phyloP scores from a whole-genome alignment of 2,113 vertebrate genomes.

The Cettia cetti region DNA sequence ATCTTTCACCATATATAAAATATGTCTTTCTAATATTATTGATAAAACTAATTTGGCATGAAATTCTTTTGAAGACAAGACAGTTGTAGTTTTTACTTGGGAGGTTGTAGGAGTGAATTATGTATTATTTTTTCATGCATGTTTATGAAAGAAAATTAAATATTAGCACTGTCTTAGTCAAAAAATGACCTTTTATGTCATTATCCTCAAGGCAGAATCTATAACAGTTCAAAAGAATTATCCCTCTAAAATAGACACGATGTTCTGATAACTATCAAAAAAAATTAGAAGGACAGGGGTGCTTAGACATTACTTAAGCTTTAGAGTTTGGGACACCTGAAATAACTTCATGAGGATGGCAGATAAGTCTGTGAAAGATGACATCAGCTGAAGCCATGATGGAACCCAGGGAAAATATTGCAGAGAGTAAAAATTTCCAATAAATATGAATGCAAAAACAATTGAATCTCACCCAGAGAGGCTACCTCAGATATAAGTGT shows the following conservation, averaged over 20 bases:
- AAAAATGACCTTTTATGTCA: background rate
- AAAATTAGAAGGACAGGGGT: fast-evolving
- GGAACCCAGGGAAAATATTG: background rate
- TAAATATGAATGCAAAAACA: background rate
- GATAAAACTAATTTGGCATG: background rate
- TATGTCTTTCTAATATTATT: background rate
- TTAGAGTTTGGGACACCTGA: background rate
- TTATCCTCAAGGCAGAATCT: background rate
- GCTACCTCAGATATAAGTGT: background rate
- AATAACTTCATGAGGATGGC: background rate
- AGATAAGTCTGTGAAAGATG: background rate
- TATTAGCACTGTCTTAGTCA: background rate
- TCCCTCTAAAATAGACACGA: background rate
- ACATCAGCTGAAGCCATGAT: background rate
- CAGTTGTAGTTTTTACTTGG: background rate
- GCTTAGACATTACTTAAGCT: background rate
- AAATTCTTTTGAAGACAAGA: background rate
- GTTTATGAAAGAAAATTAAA: background rate
- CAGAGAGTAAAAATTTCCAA: background rate
- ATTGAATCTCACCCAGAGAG: background rate
- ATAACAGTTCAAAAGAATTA: background rate
- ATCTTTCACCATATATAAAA: background rate
- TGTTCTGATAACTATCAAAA: background rate
- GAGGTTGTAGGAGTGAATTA: background rate
- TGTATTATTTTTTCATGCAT: background rate